A percentile compares a stretch with the other conserved stretches of the same genome.
Evolutionary conservation across 1,140 invertebrate genomes (phyloP).

Genomic region (Samia ricini): DNA sequence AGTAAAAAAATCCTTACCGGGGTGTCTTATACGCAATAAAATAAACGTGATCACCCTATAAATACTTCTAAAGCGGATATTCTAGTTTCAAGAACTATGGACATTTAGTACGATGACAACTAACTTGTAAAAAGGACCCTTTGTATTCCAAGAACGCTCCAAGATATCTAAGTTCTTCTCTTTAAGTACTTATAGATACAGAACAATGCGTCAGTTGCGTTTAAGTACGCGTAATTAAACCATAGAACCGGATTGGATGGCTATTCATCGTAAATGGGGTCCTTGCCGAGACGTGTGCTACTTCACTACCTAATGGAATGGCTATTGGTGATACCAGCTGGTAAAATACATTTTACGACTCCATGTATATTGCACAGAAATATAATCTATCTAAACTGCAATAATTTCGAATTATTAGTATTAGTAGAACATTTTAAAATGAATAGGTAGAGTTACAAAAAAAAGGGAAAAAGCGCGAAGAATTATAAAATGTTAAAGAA

Average conservation of each 20-base stretch:
- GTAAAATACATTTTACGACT: constrained; percentile 14
- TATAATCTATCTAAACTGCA: too few relatives aligned
- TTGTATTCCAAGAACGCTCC: constrained; percentile 5
- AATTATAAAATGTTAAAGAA: too few relatives aligned
- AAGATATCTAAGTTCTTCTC: constrained; percentile 18
- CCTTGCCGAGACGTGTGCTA: constrained; percentile 52
- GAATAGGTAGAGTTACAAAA: too few relatives aligned
- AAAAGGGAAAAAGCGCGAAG: too few relatives aligned
- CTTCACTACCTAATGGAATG: constrained; percentile 54
- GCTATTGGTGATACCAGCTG: constrained; percentile 37
- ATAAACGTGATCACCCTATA: background rate
- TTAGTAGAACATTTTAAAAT: too few relatives aligned
- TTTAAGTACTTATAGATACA: constrained; percentile 36
- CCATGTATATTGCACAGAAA: background rate
- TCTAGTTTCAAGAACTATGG: background rate
- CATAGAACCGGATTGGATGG: constrained; percentile 50
- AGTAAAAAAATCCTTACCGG: background rate
- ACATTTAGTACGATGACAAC: background rate
- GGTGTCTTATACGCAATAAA: background rate
- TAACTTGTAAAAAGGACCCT: background rate
- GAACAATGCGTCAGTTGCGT: constrained; percentile 50
- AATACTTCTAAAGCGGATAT: background rate
- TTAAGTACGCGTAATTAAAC: constrained; percentile 56
- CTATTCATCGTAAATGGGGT: constrained; percentile 66
- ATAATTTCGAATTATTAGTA: too few relatives aligned